phyloP scores from a whole-genome alignment of 2,888 invertebrate species.

The Cephus sareptanus region DNA sequence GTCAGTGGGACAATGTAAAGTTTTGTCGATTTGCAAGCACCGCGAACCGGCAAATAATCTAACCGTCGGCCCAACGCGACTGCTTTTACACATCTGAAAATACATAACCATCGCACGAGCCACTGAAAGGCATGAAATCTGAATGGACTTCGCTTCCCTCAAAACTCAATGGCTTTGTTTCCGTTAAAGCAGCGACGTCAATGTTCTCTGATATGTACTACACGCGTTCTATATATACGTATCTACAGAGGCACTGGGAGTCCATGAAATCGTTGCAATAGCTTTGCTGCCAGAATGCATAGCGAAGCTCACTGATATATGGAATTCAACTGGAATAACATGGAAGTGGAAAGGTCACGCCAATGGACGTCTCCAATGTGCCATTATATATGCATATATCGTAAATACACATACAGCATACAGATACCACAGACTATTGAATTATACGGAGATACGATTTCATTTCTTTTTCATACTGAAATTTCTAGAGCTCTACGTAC shows the following conservation, averaged over 20 bases:
- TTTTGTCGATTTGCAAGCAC: not conserved
- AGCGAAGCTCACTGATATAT: not conserved
- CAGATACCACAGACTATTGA: not conserved
- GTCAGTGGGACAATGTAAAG: not conserved
- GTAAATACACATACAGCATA: too few species aligned
- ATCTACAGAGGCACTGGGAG: not conserved
- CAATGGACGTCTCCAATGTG: not conserved
- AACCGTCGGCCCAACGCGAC: not conserved
- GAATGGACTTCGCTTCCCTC: slow-evolving; percentile 14
- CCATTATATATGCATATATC: not conserved
- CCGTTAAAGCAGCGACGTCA: slow-evolving; percentile 3
- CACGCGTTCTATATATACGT: too few species aligned
- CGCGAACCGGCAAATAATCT: not conserved
- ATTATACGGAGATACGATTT: not conserved
- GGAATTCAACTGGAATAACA: not conserved
- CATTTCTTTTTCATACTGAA: not conserved
- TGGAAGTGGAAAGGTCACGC: not conserved
- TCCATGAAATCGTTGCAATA: slow-evolving; percentile 23
- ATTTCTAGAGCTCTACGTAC: not conserved
- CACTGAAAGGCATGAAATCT: slow-evolving; percentile 10
- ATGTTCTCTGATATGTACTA: not conserved
- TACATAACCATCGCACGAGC: too few species aligned
- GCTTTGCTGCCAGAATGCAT: slow-evolving; percentile 7
- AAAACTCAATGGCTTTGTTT: slow-evolving; percentile 26
- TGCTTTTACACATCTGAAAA: not conserved